Evolutionary conservation across 2,113 vertebrate species (phyloP), one percentile per base, ranked within the genome.

Genomic region (Herpailurus yagouaroundi): DNA sequence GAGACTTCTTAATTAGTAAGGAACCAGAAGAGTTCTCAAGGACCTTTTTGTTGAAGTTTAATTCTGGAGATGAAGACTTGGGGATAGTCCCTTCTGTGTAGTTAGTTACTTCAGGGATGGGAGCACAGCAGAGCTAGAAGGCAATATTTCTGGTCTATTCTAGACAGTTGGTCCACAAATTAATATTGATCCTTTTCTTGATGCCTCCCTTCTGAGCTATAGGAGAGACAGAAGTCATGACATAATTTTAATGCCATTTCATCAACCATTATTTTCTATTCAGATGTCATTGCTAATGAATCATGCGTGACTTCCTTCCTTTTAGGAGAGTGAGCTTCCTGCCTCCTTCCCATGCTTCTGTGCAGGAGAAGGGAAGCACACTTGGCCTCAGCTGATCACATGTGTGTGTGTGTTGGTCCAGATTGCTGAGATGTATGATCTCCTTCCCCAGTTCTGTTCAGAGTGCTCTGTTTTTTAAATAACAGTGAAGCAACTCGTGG

Each of bases 181-280:
- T 73, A 95, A 29, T 77, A 81, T 64, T 68, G 27, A 79, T 36
- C 1, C 14, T 93, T 63, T 45, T 92, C 29, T 92, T 91, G 3
- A 69, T 55, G 84, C 80, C 5, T 86, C 1, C 31, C 45, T 86
- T 95, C 31, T 94, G 63, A 86, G 79, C 18, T 93, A 27, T 33
- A 48, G 21, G 71, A 91, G 84, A 95, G 71, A 93, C 19, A 91
- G 69, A 91, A 88, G 27, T 76, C 18, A 81, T 45, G 38, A 89
- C 77, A 80, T 93, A 82, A 66, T 76, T 82, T 96, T 48, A 95
- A 81, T 77, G 68, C 41, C 13, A 77, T 91, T 97, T 96, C 66
- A 77, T 85, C 71, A 52, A 45, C 27, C 18, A 57, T 91, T 45
- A 57, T 81, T 94, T 97, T 88, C 71, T 96, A 7, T 91, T 36